Conservation (phyloP, 2,797 vertebrate species). For the Apogon hyalosoma region DNA sequence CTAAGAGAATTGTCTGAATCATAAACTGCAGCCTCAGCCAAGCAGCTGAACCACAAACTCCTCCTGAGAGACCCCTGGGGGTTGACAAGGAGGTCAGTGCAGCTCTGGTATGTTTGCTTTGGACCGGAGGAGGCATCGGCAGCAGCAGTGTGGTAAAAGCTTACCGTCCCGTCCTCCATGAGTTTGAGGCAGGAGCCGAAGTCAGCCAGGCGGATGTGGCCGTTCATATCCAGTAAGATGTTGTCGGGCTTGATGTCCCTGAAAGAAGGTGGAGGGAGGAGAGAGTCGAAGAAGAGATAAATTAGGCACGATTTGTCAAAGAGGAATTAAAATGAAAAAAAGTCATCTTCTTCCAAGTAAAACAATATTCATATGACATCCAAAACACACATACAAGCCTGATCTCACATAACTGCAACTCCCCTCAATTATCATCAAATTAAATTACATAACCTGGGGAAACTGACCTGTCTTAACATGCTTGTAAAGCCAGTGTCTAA, state of each 20-base stretch:
- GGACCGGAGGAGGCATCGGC: slow-evolving; percentile 62
- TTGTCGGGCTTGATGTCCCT: slow-evolving; percentile 99
- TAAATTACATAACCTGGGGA: slow-evolving; percentile 37
- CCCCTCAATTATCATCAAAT: slow-evolving; percentile 31
- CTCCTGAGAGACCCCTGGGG: slow-evolving; percentile 63
- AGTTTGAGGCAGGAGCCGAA: slow-evolving; percentile 98
- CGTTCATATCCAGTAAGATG: slow-evolving; percentile 97
- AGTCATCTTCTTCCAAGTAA: slow-evolving; percentile 42
- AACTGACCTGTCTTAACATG: slow-evolving; percentile 24
- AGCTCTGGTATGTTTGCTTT: slow-evolving; percentile 79
- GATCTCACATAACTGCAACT: slow-evolving; percentile 19
- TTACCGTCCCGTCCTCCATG: slow-evolving; percentile 97
- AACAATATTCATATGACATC: slow-evolving; percentile 38
- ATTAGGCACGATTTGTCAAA: slow-evolving; percentile 23
- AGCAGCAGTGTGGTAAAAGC: slow-evolving; percentile 70
- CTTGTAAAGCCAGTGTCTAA: slow-evolving; percentile 12
- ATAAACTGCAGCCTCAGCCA: slow-evolving; percentile 47
- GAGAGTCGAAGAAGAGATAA: neutral
- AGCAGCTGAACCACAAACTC: slow-evolving; percentile 63
- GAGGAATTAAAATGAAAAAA: slow-evolving; percentile 19
- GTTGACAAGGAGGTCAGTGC: slow-evolving; percentile 68
- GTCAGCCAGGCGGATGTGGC: slow-evolving; percentile 98
- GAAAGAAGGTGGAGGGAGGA: slow-evolving; percentile 50
- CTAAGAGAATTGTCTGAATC: slow-evolving; percentile 50
- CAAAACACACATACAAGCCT: slow-evolving; percentile 33